Base-by-base conservation (phyloP, 2,797 vertebrate species). In the Prunella strophiata region DNA sequence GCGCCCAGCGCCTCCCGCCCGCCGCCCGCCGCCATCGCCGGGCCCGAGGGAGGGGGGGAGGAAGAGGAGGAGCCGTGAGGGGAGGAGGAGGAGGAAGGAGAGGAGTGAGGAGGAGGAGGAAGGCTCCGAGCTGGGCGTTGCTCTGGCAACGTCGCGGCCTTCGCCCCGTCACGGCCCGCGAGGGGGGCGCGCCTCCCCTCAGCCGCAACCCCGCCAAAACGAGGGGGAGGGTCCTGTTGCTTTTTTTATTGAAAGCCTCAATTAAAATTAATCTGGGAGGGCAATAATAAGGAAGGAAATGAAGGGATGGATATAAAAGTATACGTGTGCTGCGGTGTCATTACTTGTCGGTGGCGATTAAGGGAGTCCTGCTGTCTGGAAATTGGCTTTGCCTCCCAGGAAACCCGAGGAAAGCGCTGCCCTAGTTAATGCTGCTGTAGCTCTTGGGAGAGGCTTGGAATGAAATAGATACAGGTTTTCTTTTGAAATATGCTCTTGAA, bases 1-100 rank as follows among this genome's bases (percentile, higher is more conserved):
- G 62, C 97, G 97, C 78, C 82, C 98, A 97, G 88, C 97, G 98
- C 98, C 98, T 98, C 98, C 98, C 98, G 94, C 58, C 91, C 80
- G 50, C 83, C 42, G 42, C 38, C 84, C 38, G 52, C 59, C 26
- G 48, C 77, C 83, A 70, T 89, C 65, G 58, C 75, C 40, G 80
- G 61, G 79, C n/a, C 81, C 26, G 30, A 83, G 81, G 65, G 76
- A 79, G 67, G 87, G 87, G 68, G 30, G 94, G 89, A 92, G 95
- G 95, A 94, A 95, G 96, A 94, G 96, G 96, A 89, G 93, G 85
- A 96, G 92, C 82, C 34, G 77, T 40, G 77, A 45, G 32, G 75
- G 47, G 14, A 73, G 75, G 79, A 73, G 47, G 15, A 80, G 75
- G 79, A 73, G 20, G 68, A 79, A 27, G 67, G 59, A 70, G 81